Conservation (phyloP, 2,797 vertebrate genomes). For the Mareca penelope region DNA sequence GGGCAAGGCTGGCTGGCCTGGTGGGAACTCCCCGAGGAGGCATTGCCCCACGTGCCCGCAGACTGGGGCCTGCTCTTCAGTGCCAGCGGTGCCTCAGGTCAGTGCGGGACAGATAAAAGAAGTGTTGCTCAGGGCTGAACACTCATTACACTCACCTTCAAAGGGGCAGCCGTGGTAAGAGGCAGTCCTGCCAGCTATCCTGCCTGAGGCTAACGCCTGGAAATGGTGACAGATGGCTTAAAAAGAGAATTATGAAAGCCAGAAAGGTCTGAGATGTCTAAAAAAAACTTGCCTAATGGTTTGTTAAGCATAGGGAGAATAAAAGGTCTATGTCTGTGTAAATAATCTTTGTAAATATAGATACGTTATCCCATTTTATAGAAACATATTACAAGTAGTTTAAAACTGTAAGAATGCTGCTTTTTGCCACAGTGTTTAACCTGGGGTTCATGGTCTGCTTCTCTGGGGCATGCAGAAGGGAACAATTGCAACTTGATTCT, state of each 20-base stretch:
- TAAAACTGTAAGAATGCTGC: background rate
- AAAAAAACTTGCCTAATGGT: background rate
- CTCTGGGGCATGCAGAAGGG: background rate
- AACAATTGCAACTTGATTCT: background rate
- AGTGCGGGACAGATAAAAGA: fast-evolving
- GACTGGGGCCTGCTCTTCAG: too few species aligned
- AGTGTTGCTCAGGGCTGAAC: background rate
- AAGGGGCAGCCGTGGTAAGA: background rate
- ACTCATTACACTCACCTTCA: background rate
- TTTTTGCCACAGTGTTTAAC: background rate
- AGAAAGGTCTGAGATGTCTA: background rate
- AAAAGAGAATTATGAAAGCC: background rate
- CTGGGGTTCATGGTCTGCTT: background rate
- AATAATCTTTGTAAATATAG: background rate
- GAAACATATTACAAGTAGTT: background rate
- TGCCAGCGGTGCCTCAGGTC: background rate
- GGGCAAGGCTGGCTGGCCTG: fast-evolving
- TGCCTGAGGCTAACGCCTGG: background rate
- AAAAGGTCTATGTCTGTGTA: background rate
- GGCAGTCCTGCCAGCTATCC: background rate
- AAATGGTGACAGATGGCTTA: background rate
- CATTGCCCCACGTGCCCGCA: background rate
- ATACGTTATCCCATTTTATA: background rate
- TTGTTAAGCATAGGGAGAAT: background rate
- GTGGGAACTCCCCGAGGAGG: background rate